Conservation (phyloP, 2,888 invertebrate species). For the Psococerastis gibbosa region DNA sequence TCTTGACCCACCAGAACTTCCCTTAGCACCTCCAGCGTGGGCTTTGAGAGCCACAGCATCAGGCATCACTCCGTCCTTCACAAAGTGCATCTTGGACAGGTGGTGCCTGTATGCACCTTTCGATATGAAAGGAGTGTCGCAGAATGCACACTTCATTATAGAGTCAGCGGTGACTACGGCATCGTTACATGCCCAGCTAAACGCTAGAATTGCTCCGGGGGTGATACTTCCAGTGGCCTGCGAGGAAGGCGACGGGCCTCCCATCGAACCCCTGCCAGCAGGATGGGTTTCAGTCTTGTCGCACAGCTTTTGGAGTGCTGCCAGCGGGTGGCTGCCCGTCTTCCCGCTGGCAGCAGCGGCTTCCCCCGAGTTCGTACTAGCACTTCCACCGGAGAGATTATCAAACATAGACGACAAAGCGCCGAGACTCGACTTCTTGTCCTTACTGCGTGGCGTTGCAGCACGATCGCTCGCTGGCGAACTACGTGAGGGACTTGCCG, state of each 20-base stretch:
- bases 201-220: slow-evolving; percentile 69
- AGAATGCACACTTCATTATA: slow-evolving; percentile 85
- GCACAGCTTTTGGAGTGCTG: slow-evolving; percentile 86
- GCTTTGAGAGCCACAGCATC: slow-evolving; percentile 39
- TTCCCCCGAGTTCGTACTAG: slow-evolving; percentile 13
- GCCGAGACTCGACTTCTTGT: slow-evolving; percentile 46
- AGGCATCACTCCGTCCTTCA: slow-evolving; percentile 73
- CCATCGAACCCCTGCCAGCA: slow-evolving; percentile 20
- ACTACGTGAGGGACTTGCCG: slow-evolving; percentile 11
- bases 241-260: slow-evolving; percentile 24
- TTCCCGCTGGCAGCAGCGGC: slow-evolving; percentile 27
- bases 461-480: slow-evolving; percentile 49
- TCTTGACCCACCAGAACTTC: background rate
- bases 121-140: slow-evolving; percentile 89
- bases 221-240: slow-evolving; percentile 31
- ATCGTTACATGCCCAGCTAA: slow-evolving; percentile 89
- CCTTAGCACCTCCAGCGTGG: slow-evolving; percentile 21
- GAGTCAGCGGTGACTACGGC: slow-evolving; percentile 72
- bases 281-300: slow-evolving; percentile 77
- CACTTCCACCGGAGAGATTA: slow-evolving; percentile 45
- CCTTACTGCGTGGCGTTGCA: slow-evolving; percentile 47
- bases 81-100: slow-evolving; percentile 86
- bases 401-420: slow-evolving; percentile 84
- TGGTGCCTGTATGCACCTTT: slow-evolving; percentile 95
- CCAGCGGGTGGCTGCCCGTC: slow-evolving; percentile 67